Percentiles rank a stretch among this genome's conserved stretches.
Conservation (phyloP, 2,888 invertebrate genomes). For the Cactoblastis cactorum region DNA sequence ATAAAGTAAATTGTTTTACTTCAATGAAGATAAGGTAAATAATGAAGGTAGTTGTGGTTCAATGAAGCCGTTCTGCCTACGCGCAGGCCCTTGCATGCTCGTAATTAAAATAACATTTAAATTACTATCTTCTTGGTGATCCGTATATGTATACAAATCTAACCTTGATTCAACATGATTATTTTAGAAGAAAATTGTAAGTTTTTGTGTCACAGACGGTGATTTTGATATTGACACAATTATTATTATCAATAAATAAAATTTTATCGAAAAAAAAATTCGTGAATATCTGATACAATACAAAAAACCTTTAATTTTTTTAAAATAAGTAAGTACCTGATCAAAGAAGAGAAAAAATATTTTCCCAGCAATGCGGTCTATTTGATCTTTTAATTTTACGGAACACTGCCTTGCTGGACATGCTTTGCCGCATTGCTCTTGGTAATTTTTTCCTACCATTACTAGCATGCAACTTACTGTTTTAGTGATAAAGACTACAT, state of each 20-base stretch:
- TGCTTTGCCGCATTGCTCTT: slow-evolving; percentile 20
- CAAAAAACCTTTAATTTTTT: too few species aligned
- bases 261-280: too few species aligned
- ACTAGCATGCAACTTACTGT: slow-evolving; percentile 50
- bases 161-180: background rate
- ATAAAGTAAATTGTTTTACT: slow-evolving; percentile 51
- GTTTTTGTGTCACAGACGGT: too few species aligned
- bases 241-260: too few species aligned
- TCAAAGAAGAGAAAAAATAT: background rate
- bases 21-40: slow-evolving; percentile 31
- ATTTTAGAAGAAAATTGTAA: too few species aligned
- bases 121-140: slow-evolving; percentile 5
- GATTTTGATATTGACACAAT: too few species aligned
- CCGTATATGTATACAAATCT: background rate
- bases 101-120: slow-evolving; percentile 35
- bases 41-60: slow-evolving; percentile 6
- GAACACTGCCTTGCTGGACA: slow-evolving; percentile 14
- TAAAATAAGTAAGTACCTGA: slow-evolving; percentile 4
- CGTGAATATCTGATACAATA: too few species aligned
- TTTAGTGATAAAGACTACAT: slow-evolving; percentile 54
- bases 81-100: slow-evolving; percentile 28
- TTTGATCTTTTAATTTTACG: slow-evolving; percentile 18
- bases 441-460: background rate
- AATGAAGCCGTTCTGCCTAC: slow-evolving; percentile 22
- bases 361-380: background rate